These are phyloP conservation scores for Andrena bicolor DNA, from an alignment of 2,888 invertebrate species.

Conservation along the genomic window DNA sequence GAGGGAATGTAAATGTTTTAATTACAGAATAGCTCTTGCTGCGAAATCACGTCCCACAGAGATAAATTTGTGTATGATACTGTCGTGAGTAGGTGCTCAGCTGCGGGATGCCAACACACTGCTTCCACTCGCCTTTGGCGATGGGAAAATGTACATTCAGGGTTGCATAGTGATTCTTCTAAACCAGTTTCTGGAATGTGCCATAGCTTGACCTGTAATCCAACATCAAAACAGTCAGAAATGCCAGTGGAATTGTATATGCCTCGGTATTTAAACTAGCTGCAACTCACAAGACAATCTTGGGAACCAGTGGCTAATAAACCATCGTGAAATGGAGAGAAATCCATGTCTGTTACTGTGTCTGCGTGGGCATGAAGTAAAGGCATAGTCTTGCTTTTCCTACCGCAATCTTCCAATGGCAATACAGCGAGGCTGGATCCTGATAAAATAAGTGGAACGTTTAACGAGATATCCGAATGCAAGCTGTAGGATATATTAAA, in stretches of 20 bases:
- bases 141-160: constrained; percentile 93
- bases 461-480: background rate
- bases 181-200: constrained; percentile 93
- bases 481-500: background rate
- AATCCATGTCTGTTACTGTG: constrained; percentile 97
- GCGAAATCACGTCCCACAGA: constrained; percentile 94
- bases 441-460: constrained; percentile 69
- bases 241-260: background rate
- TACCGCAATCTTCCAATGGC: constrained; percentile 94
- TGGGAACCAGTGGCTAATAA: constrained; percentile 95
- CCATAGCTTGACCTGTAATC: constrained; percentile 93
- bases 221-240: constrained; percentile 20
- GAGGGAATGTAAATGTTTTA: constrained; percentile 42
- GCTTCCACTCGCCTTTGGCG: constrained; percentile 95
- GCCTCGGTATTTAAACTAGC: background rate
- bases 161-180: constrained; percentile 91
- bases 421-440: constrained; percentile 96
- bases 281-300: constrained; percentile 90
- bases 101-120: constrained; percentile 96
- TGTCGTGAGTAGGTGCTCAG: constrained; percentile 95
- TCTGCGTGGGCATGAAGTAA: constrained; percentile 94
- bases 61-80: constrained; percentile 93
- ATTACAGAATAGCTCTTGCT: constrained; percentile 92
- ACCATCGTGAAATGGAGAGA: constrained; percentile 98
- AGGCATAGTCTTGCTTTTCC: constrained; percentile 95